Percentiles rank a stretch among this genome's conserved stretches.
Evolutionary conservation across 2,113 vertebrate species (phyloP).

Genomic region (Cryptotis parvus): DNA sequence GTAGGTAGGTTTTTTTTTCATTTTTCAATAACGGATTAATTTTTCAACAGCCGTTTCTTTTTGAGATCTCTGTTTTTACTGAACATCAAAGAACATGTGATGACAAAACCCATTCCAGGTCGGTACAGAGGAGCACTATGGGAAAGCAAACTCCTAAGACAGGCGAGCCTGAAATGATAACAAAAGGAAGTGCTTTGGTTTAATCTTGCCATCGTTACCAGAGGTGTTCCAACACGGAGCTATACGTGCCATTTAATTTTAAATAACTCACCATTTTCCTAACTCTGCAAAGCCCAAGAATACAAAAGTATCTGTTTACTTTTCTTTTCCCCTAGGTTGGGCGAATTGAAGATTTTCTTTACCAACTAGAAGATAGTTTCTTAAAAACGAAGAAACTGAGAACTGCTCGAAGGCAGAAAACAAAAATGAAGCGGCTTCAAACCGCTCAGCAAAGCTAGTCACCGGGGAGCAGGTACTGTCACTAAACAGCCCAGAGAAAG

Average conservation of each 20-base stretch:
- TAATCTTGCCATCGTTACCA: background rate
- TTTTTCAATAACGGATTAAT: slow-evolving; percentile 83
- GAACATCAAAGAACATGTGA: slow-evolving; percentile 81
- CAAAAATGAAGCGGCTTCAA: slow-evolving; percentile 80
- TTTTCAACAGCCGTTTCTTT: slow-evolving; percentile 81
- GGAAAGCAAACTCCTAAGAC: slow-evolving; percentile 68
- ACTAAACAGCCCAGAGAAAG: background rate
- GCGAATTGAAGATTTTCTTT: slow-evolving; percentile 87
- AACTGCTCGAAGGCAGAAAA: slow-evolving; percentile 79
- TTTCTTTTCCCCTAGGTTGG: slow-evolving; percentile 83
- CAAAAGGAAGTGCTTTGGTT: background rate
- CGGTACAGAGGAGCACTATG: slow-evolving; percentile 64
- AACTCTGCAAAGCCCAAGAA: background rate
- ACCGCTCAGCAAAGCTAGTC: slow-evolving; percentile 60
- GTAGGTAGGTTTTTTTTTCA: slow-evolving; percentile 70
- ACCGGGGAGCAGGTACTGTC: background rate
- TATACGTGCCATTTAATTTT: slow-evolving; percentile 7
- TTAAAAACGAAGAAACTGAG: slow-evolving; percentile 83
- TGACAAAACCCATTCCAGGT: slow-evolving; percentile 68
- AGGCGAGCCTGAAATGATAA: slow-evolving; percentile 61
- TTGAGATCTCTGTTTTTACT: slow-evolving; percentile 84
- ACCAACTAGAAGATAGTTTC: slow-evolving; percentile 86
- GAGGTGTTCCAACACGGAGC: background rate
- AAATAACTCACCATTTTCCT: background rate
- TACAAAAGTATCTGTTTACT: slow-evolving; percentile 62